Conservation (phyloP, 2,797 vertebrate species). For the Xenentodon cancila region DNA sequence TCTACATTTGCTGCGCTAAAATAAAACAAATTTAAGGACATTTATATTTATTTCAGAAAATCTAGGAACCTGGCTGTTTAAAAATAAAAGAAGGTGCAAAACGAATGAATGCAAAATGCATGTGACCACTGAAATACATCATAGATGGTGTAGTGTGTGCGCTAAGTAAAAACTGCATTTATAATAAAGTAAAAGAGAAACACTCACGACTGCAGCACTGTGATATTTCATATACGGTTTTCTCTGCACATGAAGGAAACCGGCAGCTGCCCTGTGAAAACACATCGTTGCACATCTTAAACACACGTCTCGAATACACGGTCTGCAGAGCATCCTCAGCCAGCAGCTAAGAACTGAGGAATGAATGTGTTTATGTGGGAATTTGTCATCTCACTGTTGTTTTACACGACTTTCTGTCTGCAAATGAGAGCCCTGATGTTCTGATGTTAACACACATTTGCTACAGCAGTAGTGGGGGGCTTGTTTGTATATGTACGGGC, state of each 20-base stretch:
- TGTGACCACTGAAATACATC: too few species aligned
- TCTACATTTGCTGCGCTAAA: too few species aligned
- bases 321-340: constrained; percentile 38
- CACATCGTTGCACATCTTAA: constrained; percentile 50
- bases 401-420: constrained; percentile 1
- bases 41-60: too few species aligned
- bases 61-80: too few species aligned
- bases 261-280: constrained; percentile 55
- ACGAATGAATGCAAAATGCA: too few species aligned
- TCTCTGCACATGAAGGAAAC: constrained; percentile 17
- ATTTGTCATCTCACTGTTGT: constrained; percentile 22
- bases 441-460: constrained; percentile 27
- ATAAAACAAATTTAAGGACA: too few species aligned
- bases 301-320: constrained; percentile 31
- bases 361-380: constrained; percentile 34
- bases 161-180: too few species aligned
- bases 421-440: constrained; percentile 1
- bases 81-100: too few species aligned
- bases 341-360: constrained; percentile 13
- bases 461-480: background rate
- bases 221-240: constrained; percentile 42
- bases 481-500: constrained; percentile 12
- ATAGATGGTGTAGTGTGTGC: too few species aligned
- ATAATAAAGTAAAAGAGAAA: too few species aligned
- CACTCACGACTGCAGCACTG: too few species aligned